Evolutionary conservation across 2,113 vertebrate genomes (phyloP), one percentile per base, ranked within the genome.

Genomic region (Perca flavescens): DNA sequence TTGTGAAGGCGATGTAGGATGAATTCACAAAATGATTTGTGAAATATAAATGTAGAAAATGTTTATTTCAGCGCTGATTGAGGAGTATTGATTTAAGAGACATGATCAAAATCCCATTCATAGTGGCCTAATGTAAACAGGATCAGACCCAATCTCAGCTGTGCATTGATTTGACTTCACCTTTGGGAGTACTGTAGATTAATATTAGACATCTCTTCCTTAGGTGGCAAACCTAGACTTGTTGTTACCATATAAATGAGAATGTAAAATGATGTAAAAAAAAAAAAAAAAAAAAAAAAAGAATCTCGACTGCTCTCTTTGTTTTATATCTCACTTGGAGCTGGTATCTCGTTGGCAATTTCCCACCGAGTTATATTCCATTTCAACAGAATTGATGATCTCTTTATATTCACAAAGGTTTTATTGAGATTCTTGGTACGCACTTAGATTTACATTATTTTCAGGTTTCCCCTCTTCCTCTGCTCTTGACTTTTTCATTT

Each of bases 21-120:
- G 63, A 56, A 66, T 67, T 63, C 34, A 46, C 2, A 49, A 73
- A 82, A 68, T 72, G 25, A 40, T 19, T 67, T 22, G 8, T 40
- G 11, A 61, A 56, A 25, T 2, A 21, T 13, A 28, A 71, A 81
- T 60, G 22, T 31, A 43, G 50, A 17, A 65, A 46, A 64, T 31
- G 11, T 31, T 46, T 4, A 21, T 3, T 67, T 22, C 17, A 54
- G 67, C 31, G 19, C 3, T 13, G 16, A 54, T n/a, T 28, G 21
- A 62, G 40, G 16, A 22, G 28, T 16, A 40, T 4, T 49, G 25
- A 85, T 77, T 67, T 62, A 25, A 5, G 52, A 31, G 5, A 6
- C 8, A 36, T 7, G 36, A 62, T 64, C 21, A 54, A 79, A 58
- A 31, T 49, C 49, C 7, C 28, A 46, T 63, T 46, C 15, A 62